Evolutionary conservation across 2,113 vertebrate species (phyloP), one percentile per base, ranked within the genome.

Genomic region (Megaleporinus macrocephalus): DNA sequence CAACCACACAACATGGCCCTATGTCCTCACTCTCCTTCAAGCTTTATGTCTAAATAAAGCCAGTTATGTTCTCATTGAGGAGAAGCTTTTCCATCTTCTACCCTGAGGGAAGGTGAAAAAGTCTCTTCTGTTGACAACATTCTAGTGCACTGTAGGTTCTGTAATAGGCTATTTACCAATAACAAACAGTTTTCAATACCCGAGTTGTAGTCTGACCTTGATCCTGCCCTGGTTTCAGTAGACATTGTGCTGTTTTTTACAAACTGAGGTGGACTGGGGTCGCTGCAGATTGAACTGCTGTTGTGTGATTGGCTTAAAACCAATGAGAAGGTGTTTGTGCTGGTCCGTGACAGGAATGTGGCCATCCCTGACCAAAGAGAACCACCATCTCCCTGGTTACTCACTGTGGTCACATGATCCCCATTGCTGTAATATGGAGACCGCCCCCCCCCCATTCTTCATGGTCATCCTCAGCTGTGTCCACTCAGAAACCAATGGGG

Each of bases 281-380:
- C 30, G 27, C 20, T 51, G 7, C 71, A 6, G 55, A 62, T 18
- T 24, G 33, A 26, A 5, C 33, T 26, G 57, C 57, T 27, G 33
- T 15, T 13, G 55, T 41, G 29, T 41, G 20, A 75, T 87, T 16
- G 78, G 87, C 88, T 86, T 86, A 92, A 82, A 33, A 82, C 84
- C 90, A 57, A 85, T 90, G 91, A 80, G 78, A 86, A 89, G 78
- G 53, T 15, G 41, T 89, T 86, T 93, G 90, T 90, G 89, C 92
- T 95, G 93, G 93, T 92, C 93, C 92, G 92, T 95, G 95, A 94
- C 93, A 96, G 95, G 95, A 95, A 95, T 92, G 88, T 89, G 93
- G 92, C 93, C 95, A 94, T 95, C 93, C 92, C 90, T 92, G 90
- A 95, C 94, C 93, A 95, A 95, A 94, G 95, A 95, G 95, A 95